Base-by-base conservation (phyloP, 1,140 invertebrate genomes). In the Diplogasteroides magnus region DNA sequence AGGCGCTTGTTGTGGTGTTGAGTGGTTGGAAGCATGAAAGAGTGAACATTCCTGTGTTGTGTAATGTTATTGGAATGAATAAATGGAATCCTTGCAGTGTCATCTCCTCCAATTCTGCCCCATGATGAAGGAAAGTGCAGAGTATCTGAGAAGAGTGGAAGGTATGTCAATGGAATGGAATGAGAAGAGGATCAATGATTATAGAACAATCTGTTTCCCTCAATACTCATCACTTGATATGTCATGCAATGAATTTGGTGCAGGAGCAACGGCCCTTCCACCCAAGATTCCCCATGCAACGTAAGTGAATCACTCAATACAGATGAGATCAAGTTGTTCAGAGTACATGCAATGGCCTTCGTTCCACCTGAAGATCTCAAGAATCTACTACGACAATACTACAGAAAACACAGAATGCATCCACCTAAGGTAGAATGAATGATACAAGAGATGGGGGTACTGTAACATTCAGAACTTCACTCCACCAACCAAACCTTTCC, bases 331-430 rank as follows among this genome's bases (percentile, higher is more conserved):
- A 25, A 15, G 2, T 58, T 19, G 65, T 79, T 62, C 66, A 80
- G 79, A 23, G 80, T 82, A 1, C 80, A 77, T 6, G 74, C 81
- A 15, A 83, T 82, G 81, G 80, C 80, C 2, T 82, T 83, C 70
- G 80, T 82, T 14, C 79, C 80, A 25, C 80, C 80, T 2, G 80
- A 82, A 48, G 77, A 82, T 66, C 69, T 82, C 2, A 76, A 82
- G 14, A 76, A 77, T 63, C 71, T 82, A 14, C 83, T 82, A 26
- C 69, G 75, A 23, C 80, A 82, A 65, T 82, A 82, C 74, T 82
- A 82, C 64, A 77, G 80, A 14, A 73, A 81, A 55, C 72, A 76
- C 29, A 73, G 69, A 69, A 76, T 78, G 48, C 78, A 76, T 25
- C 65, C 76, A 31, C 79, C 78, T 3, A 80, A 77, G 56, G 74